Percentiles rank a stretch among this genome's conserved stretches.
Evolutionary conservation across 2,113 vertebrate genomes (phyloP).

Genomic region (Paedocypris sp.): DNA sequence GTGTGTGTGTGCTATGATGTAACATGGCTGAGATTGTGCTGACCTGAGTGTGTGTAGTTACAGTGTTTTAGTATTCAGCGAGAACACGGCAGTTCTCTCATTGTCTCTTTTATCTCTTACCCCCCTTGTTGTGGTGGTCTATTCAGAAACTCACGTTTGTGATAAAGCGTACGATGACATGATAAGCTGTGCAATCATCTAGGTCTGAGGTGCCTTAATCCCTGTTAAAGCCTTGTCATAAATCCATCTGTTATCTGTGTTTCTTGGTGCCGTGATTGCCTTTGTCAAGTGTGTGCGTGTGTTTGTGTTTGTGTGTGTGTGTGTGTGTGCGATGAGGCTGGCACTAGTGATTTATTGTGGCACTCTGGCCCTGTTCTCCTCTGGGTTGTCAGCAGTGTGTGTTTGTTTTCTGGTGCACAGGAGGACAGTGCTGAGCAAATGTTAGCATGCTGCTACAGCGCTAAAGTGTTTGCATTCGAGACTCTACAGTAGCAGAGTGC

Average conservation of each 20-base stretch:
- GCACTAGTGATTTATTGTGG: conserved; percentile 35
- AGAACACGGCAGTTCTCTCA: too few species aligned
- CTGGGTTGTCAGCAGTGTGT: conserved; percentile 1
- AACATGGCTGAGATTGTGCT: too few species aligned
- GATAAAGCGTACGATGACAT: conserved; percentile 29
- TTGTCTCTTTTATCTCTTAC: too few species aligned
- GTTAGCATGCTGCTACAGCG: background rate
- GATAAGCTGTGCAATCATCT: conserved; percentile 28
- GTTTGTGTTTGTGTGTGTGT: background rate
- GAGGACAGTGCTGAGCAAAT: conserved; percentile 15
- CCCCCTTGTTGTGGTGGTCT: too few species aligned
- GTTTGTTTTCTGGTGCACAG: conserved; percentile 23
- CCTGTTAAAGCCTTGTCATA: conserved; percentile 29
- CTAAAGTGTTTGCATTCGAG: background rate
- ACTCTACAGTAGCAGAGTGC: background rate
- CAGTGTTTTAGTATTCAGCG: too few species aligned
- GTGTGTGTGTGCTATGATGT: too few species aligned
- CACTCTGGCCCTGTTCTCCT: conserved; percentile 15
- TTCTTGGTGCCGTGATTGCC: background rate
- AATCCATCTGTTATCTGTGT: conserved; percentile 35
- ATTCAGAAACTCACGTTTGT: conserved; percentile 2
- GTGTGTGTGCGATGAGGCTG: conserved; percentile 13
- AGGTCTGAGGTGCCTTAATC: conserved; percentile 37
- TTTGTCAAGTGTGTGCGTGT: too few species aligned
- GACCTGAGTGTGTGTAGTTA: too few species aligned